Percentiles rank a stretch among this genome's conserved stretches.
Evolutionary conservation across 2,113 vertebrate species (phyloP).

Genomic region (Hydrochoerus hydrochaeris): DNA sequence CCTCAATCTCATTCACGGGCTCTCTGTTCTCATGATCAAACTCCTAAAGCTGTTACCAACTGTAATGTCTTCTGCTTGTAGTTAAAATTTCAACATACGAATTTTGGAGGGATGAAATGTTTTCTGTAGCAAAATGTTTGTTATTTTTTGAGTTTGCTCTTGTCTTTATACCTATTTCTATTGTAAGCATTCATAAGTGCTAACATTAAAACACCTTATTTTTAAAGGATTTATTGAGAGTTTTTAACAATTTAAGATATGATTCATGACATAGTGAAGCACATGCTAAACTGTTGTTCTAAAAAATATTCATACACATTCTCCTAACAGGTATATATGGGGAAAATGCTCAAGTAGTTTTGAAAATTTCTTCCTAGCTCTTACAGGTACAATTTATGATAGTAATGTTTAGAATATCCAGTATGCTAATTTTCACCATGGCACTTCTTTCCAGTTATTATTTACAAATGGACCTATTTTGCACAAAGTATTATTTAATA

Average conservation of each 20-base stretch:
- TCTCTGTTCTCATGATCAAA: background rate
- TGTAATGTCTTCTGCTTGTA: background rate
- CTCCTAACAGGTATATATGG: background rate
- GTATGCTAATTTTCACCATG: background rate
- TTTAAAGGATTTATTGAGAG: background rate
- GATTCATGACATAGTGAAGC: background rate
- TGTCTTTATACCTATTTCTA: background rate
- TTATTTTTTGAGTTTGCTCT: background rate
- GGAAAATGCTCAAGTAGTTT: background rate
- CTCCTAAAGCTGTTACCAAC: background rate
- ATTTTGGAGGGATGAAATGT: background rate
- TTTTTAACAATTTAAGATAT: background rate
- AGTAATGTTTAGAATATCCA: background rate
- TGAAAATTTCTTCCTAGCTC: background rate
- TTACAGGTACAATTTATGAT: background rate
- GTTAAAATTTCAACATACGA: background rate
- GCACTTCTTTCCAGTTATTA: conserved; percentile 19
- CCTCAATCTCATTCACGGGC: background rate
- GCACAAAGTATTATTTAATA: background rate
- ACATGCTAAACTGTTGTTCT: background rate
- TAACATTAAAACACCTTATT: background rate
- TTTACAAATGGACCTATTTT: background rate
- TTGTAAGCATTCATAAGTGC: background rate
- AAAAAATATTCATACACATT: background rate
- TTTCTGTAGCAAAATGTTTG: background rate